Conservation (phyloP, 2,888 invertebrate genomes). For the Drosophila bunnanda region DNA sequence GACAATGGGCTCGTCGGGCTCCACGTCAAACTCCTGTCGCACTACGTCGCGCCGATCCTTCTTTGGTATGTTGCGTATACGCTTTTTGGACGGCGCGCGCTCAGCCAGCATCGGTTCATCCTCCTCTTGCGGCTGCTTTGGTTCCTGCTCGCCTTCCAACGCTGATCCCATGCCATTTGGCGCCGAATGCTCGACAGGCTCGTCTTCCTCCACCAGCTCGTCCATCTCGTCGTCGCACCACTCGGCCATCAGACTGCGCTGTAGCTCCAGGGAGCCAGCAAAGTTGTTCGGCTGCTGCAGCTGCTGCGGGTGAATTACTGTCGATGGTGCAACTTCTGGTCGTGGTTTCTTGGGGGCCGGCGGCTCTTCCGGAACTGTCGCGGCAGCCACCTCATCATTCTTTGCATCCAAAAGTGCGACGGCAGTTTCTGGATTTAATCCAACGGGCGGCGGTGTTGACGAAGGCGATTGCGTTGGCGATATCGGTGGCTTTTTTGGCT, state of each 20-base stretch:
- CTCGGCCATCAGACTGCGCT: slow-evolving; percentile 83
- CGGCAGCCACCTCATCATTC: no score
- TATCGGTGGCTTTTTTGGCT: not conserved
- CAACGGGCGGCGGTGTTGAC: not conserved
- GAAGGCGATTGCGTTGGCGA: not conserved
- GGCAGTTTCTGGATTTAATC: not conserved
- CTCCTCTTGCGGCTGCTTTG: not conserved
- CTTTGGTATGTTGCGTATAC: slow-evolving; percentile 84
- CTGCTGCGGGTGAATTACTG: slow-evolving; percentile 1
- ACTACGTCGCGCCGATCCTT: slow-evolving; percentile 83
- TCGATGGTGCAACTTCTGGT: not conserved
- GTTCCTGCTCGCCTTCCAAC: not conserved
- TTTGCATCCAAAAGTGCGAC: no score
- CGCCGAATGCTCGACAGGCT: not conserved
- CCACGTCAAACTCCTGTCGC: slow-evolving; percentile 72
- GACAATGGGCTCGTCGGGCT: slow-evolving; percentile 53
- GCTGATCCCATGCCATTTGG: not conserved
- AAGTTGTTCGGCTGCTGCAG: not conserved
- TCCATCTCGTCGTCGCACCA: slow-evolving; percentile 46
- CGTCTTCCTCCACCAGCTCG: slow-evolving; percentile 13
- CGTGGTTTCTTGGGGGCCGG: not conserved
- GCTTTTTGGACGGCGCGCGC: slow-evolving; percentile 43
- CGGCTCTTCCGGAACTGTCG: slow-evolving; percentile 1
- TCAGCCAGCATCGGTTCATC: slow-evolving; percentile 5
- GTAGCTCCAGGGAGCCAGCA: slow-evolving; percentile 85